These are phyloP conservation scores for Cactoblastis cactorum DNA, from an alignment of 2,888 invertebrate species.

Conservation along the genomic window DNA sequence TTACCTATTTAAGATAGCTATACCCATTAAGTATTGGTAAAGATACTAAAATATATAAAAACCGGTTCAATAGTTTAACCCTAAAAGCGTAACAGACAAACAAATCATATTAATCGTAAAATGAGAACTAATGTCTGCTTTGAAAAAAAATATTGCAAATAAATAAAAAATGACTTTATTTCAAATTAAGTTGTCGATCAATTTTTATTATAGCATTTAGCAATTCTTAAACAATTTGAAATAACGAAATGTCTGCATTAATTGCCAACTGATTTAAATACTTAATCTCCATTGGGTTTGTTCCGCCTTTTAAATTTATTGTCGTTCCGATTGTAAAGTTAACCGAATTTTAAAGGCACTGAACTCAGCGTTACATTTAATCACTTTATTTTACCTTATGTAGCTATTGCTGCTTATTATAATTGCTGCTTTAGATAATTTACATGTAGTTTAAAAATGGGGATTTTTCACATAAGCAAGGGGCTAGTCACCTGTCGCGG, in stretches of 20 bases:
- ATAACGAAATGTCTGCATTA: not conserved
- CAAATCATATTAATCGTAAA: no score
- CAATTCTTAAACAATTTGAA: not conserved
- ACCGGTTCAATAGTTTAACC: no score
- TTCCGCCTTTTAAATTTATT: constrained; percentile 3
- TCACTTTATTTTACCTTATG: constrained; percentile 1
- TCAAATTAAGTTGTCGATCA: no score
- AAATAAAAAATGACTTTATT: no score
- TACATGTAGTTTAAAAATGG: not conserved
- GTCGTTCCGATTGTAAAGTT: not conserved
- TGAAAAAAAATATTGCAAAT: no score
- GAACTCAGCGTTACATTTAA: not conserved
- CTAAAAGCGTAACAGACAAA: no score
- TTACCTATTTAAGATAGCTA: no score
- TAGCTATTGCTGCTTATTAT: not conserved
- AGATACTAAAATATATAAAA: no score
- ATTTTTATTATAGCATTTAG: not conserved
- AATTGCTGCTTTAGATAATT: no score
- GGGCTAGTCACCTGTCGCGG: no score
- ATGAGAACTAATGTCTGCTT: no score
- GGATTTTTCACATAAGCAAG: not conserved
- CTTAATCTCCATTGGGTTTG: not conserved
- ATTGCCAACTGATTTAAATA: not conserved
- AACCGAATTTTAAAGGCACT: not conserved
- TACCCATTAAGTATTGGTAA: no score